Evolutionary conservation across 1,140 invertebrate genomes (phyloP), one percentile per base, ranked within the genome.

Genomic region (Danaus melanippus): DNA sequence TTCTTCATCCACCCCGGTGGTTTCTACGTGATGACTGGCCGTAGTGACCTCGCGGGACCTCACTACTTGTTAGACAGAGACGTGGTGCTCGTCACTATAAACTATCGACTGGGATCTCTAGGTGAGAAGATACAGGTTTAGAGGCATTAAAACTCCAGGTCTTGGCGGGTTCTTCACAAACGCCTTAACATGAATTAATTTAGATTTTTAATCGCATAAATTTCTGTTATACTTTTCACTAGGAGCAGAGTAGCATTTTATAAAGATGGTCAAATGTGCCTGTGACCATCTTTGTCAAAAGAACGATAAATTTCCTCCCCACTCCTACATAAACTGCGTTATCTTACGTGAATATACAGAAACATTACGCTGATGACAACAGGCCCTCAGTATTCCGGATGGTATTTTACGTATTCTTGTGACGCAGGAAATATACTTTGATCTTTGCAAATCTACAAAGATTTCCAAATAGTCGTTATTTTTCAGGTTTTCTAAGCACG

Each of bases 71-170:
- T 93, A 58, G 90, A 92, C 60, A 80, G 89, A 12, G 90, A 92
- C 55, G 64, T 93, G 40, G 90, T 94, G 7, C 84, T 91, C 4
- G 91, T 94, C 1, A 92, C 91, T 0, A 88, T 93, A 9, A 94
- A 94, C 76, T 93, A 94, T 74, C 86, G 93, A 11, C 81, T 94
- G 5, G 90, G 84, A 41, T 89, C 88, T 0, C 71, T 92, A 43
- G 91, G 88, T 89, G 69, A 59, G 50, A 45, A 21, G 12, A 32
- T 32, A 32, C 21, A 32, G 21, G 2, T 8, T 7, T 32, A 32
- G 21, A 32, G 7, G 7, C 0, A 5, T 7, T 32, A 32, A 7
- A 32, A 4, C 21, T 32, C 21, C 21, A 4, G 21, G 21, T 32
- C 7, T 4, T 32, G 6, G 7, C 21, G 7, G 7, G 21, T 32